phyloP scores from a whole-genome alignment of 2,888 invertebrate genomes.

The Strigamia transsilvanica region DNA sequence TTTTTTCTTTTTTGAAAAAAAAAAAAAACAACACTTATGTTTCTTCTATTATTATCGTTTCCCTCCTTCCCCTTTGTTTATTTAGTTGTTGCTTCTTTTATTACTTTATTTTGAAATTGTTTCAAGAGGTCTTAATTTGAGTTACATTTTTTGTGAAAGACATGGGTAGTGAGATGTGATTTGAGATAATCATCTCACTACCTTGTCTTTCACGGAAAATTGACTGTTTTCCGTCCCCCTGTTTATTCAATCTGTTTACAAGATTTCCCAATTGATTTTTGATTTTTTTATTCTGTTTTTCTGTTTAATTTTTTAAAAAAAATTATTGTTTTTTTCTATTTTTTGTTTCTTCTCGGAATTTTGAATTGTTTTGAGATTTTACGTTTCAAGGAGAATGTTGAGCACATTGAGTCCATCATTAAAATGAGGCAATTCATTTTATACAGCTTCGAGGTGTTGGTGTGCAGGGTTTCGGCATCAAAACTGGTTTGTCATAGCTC shows the following conservation, averaged over 20 bases:
- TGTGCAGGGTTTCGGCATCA: constrained; percentile 74
- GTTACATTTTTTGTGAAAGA: constrained; percentile 77
- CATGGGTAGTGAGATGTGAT: constrained; percentile 97
- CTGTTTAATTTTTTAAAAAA: not conserved
- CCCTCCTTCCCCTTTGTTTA: not conserved
- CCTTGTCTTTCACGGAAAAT: constrained; percentile 92
- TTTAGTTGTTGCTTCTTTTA: constrained; percentile 23
- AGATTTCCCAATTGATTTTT: not conserved
- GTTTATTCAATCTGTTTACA: not conserved
- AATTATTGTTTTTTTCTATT: constrained; percentile 9
- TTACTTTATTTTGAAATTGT: not conserved
- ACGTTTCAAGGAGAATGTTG: constrained; percentile 32
- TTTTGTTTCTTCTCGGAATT: not conserved
- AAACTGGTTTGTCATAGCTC: constrained; percentile 82
- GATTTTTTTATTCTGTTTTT: constrained; percentile 20
- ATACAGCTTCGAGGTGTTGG: constrained; percentile 43
- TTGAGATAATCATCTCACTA: constrained; percentile 83
- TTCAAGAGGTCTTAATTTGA: constrained; percentile 32
- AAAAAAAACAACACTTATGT: constrained; percentile 55
- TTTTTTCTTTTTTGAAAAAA: no score
- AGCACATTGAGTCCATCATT: constrained; percentile 45
- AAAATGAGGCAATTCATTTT: constrained; percentile 49
- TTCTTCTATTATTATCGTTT: not conserved
- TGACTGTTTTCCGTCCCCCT: constrained; percentile 44
- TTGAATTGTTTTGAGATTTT: not conserved